These are phyloP conservation scores for Malurus alboscapulatus DNA, from an alignment of 2,113 vertebrate species.

Conservation along the genomic window DNA sequence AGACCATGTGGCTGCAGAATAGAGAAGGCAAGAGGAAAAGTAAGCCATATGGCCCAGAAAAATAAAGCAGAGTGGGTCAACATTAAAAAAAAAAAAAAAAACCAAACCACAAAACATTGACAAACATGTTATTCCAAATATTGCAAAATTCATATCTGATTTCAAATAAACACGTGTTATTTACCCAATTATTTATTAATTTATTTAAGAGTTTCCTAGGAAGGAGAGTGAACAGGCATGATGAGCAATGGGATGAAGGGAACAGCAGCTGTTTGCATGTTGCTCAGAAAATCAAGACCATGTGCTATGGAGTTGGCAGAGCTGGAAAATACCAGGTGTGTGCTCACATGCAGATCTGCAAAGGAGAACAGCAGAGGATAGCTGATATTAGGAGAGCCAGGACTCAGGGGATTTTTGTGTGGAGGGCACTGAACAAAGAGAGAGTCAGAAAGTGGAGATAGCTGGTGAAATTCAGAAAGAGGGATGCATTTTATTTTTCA, in stretches of 20 bases:
- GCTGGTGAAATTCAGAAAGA: not conserved
- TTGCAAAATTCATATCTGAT: not conserved
- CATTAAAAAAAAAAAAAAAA: not conserved
- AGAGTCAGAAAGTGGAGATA: not conserved
- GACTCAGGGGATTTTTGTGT: not conserved
- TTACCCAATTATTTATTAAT: not conserved
- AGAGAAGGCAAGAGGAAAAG: not conserved
- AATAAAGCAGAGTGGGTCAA: not conserved
- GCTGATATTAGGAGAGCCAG: not conserved
- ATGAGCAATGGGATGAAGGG: not conserved
- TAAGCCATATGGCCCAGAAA: not conserved
- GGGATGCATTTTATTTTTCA: not conserved
- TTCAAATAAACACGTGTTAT: not conserved
- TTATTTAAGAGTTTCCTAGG: not conserved
- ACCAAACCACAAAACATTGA: not conserved
- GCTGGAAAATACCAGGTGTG: not conserved
- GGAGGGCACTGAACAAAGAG: not conserved
- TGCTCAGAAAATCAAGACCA: not conserved
- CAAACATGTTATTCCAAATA: not conserved
- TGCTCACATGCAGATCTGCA: not conserved
- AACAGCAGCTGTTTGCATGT: not conserved
- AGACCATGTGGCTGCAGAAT: not conserved
- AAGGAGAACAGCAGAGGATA: not conserved
- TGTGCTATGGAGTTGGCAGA: not conserved
- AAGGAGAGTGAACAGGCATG: not conserved